Conservation (phyloP, 2,888 invertebrate genomes). For the Aricia artaxerxes region DNA sequence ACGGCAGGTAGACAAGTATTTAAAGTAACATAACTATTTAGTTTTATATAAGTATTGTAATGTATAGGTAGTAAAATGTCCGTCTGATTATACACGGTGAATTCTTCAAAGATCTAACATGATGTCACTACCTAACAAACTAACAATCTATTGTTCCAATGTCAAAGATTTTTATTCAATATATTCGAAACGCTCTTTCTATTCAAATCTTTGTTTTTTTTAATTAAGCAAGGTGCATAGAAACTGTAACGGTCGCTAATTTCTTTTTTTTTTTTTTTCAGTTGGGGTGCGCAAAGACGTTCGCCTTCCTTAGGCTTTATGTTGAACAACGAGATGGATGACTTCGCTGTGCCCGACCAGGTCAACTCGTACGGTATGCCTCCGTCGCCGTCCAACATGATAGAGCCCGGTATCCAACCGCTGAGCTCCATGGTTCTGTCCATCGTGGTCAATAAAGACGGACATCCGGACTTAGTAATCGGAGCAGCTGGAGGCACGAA, state of each 20-base stretch:
- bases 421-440: constrained; percentile 95
- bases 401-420: constrained; percentile 90
- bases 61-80: neutral
- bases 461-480: constrained; percentile 83
- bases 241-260: constrained; percentile 9
- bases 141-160: neutral
- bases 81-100: neutral
- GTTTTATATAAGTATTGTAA: neutral
- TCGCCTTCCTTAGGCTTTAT: constrained; percentile 90
- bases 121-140: constrained; percentile 48
- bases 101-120: neutral
- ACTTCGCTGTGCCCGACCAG: constrained; percentile 87
- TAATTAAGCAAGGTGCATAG: neutral
- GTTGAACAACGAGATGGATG: constrained; percentile 94
- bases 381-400: constrained; percentile 91
- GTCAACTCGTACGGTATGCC: constrained; percentile 86
- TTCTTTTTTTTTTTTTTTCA: constrained; percentile 41
- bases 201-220: neutral
- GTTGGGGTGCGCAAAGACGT: constrained; percentile 88
- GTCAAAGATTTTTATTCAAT: neutral
- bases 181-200: too few species aligned
- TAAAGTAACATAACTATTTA: too few species aligned
- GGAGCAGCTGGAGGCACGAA: constrained; percentile 96
- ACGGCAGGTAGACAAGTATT: too few species aligned
- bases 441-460: constrained; percentile 84